These are phyloP conservation scores for Gnatocerus cornutus DNA, from an alignment of 2,888 invertebrate species.

Conservation along the genomic window DNA sequence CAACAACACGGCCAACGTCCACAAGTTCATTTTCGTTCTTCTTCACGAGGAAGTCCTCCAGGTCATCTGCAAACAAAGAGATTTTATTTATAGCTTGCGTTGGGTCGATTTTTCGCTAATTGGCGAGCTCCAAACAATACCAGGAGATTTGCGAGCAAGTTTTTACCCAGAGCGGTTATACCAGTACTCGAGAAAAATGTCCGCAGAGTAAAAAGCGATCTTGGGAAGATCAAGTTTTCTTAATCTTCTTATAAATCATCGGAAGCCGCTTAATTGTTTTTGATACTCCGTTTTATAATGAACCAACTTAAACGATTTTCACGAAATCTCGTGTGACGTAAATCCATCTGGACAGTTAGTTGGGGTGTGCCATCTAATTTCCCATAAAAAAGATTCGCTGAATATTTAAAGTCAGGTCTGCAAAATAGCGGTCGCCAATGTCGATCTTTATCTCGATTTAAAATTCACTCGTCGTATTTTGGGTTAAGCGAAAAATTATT, in stretches of 20 bases:
- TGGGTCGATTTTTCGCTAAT: conserved; percentile 25
- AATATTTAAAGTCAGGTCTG: conserved; percentile 56
- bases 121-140: conserved; percentile 33
- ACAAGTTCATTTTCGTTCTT: conserved; percentile 7
- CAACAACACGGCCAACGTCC: conserved; percentile 28
- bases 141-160: conserved; percentile 38
- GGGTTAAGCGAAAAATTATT: conserved; percentile 50
- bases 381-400: conserved; percentile 55
- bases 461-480: conserved; percentile 52
- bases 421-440: conserved; percentile 45
- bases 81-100: background rate
- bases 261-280: conserved; percentile 22
- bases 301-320: background rate
- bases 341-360: conserved; percentile 1
- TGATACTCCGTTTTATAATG: conserved; percentile 13
- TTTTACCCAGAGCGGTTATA: conserved; percentile 44
- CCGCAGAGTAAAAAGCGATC: conserved; percentile 46
- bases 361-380: conserved; percentile 11
- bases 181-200: conserved; percentile 39
- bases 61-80: conserved; percentile 45
- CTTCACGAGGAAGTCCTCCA: conserved; percentile 31
- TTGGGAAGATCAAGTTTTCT: conserved; percentile 15
- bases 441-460: conserved; percentile 50
- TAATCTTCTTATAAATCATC: conserved; percentile 35
- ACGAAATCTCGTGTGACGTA: background rate